Percentiles rank a stretch among this genome's conserved stretches.
Conservation (phyloP, 2,888 invertebrate genomes). For the Lobophora halterata region DNA sequence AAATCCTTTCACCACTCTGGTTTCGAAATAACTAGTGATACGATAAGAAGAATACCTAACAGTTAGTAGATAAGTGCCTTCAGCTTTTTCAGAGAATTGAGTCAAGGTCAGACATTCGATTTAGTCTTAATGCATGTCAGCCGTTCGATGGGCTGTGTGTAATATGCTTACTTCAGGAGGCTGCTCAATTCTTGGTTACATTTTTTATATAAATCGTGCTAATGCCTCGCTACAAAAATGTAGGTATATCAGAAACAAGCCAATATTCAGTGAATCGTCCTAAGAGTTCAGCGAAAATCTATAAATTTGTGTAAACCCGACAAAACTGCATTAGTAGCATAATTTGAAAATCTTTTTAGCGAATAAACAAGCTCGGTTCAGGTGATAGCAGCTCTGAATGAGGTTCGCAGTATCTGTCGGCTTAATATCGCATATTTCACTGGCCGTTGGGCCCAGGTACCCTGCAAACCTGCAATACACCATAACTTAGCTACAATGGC, state of each 20-base stretch:
- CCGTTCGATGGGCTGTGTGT: too few relatives aligned
- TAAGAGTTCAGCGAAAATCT: not conserved
- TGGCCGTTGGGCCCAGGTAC: slow-evolving; percentile 37
- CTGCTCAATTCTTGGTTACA: too few relatives aligned
- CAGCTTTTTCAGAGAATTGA: too few relatives aligned
- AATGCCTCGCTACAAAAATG: too few relatives aligned
- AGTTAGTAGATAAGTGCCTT: too few relatives aligned
- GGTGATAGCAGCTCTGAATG: slow-evolving; percentile 29
- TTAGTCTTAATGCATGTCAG: too few relatives aligned
- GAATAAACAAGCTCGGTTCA: slow-evolving; percentile 25
- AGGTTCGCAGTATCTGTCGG: slow-evolving; percentile 18
- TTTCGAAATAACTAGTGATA: too few relatives aligned
- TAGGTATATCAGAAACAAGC: not conserved
- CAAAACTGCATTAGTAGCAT: slow-evolving; percentile 2
- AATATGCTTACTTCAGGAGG: too few relatives aligned
- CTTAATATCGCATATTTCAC: slow-evolving; percentile 38
- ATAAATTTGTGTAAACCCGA: not conserved
- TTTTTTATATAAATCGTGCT: too few relatives aligned
- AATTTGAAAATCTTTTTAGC: slow-evolving; percentile 13
- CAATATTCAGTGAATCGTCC: not conserved
- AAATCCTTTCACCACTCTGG: too few relatives aligned
- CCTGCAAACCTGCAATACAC: slow-evolving; percentile 43
- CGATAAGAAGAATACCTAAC: too few relatives aligned
- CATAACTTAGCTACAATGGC: slow-evolving; percentile 49
- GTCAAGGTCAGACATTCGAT: too few relatives aligned